phyloP scores from a whole-genome alignment of 2,113 vertebrate genomes.

The Synchiropus splendidus region DNA sequence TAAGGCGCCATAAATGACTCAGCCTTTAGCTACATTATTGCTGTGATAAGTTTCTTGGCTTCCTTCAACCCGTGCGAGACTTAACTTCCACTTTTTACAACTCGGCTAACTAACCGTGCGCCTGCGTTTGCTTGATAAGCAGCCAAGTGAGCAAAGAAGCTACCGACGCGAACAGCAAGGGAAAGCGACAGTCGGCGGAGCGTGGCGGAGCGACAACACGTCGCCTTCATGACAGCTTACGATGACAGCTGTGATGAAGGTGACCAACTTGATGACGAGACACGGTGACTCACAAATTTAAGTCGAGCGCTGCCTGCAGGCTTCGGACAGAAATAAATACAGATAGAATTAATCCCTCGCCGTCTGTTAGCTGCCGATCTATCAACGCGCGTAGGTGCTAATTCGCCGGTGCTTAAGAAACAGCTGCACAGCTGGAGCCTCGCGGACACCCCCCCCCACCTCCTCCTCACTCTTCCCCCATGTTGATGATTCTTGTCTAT shows the following conservation, averaged over 20 bases:
- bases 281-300: slow-evolving; percentile 42
- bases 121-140: too few relatives aligned
- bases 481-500: slow-evolving; percentile 48
- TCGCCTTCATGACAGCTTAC: slow-evolving; percentile 11
- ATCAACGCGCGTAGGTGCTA: not conserved
- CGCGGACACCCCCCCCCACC: not conserved
- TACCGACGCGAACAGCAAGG: too few relatives aligned
- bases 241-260: slow-evolving; percentile 33
- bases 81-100: too few relatives aligned
- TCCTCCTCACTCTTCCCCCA: slow-evolving; percentile 19
- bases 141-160: too few relatives aligned
- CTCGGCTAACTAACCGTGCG: too few relatives aligned
- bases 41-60: too few relatives aligned
- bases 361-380: slow-evolving; percentile 3
- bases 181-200: too few relatives aligned
- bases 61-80: too few relatives aligned
- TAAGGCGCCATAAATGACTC: too few relatives aligned
- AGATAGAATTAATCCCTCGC: slow-evolving; percentile 21
- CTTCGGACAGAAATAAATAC: slow-evolving; percentile 39
- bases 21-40: too few relatives aligned
- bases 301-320: slow-evolving; percentile 34
- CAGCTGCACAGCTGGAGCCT: not conserved
- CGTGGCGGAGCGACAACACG: not conserved
- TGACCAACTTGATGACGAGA: slow-evolving; percentile 43
- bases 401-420: not conserved